phyloP scores from a whole-genome alignment of 2,797 vertebrate genomes.

The Trichosurus vulpecula region DNA sequence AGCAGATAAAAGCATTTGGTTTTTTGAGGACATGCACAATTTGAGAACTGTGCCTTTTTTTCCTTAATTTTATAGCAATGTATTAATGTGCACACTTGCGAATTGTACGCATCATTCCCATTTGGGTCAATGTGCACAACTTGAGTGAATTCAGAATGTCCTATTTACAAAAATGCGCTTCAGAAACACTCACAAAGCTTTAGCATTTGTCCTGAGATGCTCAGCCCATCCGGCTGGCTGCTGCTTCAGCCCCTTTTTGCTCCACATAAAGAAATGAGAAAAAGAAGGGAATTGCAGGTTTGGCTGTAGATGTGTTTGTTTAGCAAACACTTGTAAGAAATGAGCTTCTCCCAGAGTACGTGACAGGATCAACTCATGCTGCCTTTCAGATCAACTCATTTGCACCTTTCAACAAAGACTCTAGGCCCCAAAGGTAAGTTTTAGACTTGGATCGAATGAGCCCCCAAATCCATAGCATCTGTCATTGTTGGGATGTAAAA shows the following conservation, averaged over 20 bases:
- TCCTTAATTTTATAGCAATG: background rate
- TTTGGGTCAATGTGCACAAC: conserved; percentile 72
- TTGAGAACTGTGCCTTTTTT: background rate
- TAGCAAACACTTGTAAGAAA: conserved; percentile 59
- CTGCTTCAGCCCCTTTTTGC: conserved; percentile 8
- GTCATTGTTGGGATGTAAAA: background rate
- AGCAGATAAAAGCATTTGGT: conserved; percentile 1
- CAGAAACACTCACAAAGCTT: conserved; percentile 74
- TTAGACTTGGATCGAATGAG: background rate
- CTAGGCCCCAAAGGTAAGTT: conserved; percentile 29
- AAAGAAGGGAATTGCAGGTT: conserved; percentile 10
- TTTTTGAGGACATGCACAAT: background rate
- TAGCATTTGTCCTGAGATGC: conserved; percentile 8
- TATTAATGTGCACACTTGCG: conserved; percentile 45
- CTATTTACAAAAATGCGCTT: conserved; percentile 69
- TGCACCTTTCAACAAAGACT: conserved; percentile 24
- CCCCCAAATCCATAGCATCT: background rate
- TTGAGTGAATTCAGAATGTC: conserved; percentile 25
- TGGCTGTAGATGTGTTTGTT: conserved; percentile 46
- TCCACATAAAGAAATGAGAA: background rate
- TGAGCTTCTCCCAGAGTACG: conserved; percentile 52
- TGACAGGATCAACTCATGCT: conserved; percentile 64
- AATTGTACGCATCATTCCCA: conserved; percentile 51
- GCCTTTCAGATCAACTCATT: conserved; percentile 29
- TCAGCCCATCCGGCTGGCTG: conserved; percentile 62